phyloP scores from a whole-genome alignment of 2,888 invertebrate genomes.

The Eilema caniola region DNA sequence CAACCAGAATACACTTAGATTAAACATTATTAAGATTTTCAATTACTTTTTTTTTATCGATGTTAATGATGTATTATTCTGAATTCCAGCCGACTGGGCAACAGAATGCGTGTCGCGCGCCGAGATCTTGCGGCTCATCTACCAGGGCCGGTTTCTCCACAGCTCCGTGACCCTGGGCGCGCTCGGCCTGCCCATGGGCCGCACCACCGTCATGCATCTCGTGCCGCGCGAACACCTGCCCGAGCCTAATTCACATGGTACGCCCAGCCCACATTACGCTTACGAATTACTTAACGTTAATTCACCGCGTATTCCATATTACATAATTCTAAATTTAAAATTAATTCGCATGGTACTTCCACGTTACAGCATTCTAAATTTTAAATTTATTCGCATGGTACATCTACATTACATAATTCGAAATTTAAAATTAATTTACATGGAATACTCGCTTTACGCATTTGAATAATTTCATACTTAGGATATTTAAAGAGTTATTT shows the following conservation, averaged over 20 bases:
- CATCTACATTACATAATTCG: not conserved
- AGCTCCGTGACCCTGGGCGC: slow-evolving; percentile 99
- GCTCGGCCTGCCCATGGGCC: slow-evolving; percentile 97
- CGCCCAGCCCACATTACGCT: too few relatives aligned
- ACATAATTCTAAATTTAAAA: not conserved
- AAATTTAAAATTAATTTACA: not conserved
- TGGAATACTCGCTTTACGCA: not conserved
- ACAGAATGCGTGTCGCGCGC: slow-evolving; percentile 98
- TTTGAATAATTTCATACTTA: not conserved
- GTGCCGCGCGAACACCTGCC: slow-evolving; percentile 99
- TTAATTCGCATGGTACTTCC: not conserved
- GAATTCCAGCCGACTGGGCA: slow-evolving; percentile 94
- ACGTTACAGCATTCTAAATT: not conserved
- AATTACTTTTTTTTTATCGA: too few relatives aligned
- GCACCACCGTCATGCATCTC: slow-evolving; percentile 99
- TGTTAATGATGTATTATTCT: not conserved
- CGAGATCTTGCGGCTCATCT: slow-evolving; percentile 99
- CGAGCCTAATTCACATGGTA: slow-evolving; percentile 99
- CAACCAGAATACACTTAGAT: too few relatives aligned
- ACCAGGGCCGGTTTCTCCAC: slow-evolving; percentile 99
- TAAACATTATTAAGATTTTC: too few relatives aligned
- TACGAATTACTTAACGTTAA: not conserved
- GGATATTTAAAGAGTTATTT: not conserved
- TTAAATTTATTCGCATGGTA: not conserved
- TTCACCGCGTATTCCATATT: not conserved